These are phyloP conservation scores for Chrysolina oricalcia DNA, from an alignment of 2,888 invertebrate genomes.

Conservation along the genomic window DNA sequence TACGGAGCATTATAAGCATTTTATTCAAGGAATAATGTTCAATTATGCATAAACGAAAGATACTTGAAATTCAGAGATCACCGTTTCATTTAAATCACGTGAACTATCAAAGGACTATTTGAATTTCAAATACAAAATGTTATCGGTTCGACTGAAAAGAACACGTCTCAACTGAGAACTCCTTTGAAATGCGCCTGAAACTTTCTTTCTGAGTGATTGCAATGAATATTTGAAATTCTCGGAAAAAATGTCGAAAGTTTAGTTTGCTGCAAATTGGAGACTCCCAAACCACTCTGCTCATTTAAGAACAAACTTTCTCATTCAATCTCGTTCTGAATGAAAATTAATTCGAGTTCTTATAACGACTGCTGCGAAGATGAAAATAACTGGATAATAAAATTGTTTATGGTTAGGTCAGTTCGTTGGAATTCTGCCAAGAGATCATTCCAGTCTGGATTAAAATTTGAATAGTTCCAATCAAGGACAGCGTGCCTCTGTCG, in stretches of 20 bases:
- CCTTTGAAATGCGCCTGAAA: not conserved
- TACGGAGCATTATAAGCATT: not conserved
- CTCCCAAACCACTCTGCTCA: not conserved
- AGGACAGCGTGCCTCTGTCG: too few relatives aligned
- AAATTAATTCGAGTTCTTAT: not conserved
- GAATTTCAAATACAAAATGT: not conserved
- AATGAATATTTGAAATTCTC: slow-evolving; percentile 15
- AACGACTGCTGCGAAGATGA: slow-evolving; percentile 4
- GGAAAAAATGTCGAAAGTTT: not conserved
- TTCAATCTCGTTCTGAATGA: not conserved
- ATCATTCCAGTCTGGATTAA: not conserved
- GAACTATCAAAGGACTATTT: not conserved
- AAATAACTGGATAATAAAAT: slow-evolving; percentile 3
- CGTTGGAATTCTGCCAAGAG: not conserved
- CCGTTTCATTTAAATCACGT: not conserved
- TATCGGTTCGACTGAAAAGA: not conserved
- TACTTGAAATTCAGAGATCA: not conserved
- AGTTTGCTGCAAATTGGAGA: not conserved
- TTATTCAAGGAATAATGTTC: not conserved
- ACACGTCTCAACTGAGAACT: not conserved
- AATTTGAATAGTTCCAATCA: too few relatives aligned
- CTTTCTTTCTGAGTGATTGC: slow-evolving; percentile 7
- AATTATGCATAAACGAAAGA: not conserved
- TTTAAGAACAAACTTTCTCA: slow-evolving; percentile 3
- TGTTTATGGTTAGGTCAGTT: slow-evolving; percentile 14